Conservation (phyloP, 2,888 invertebrate species). For the Ochropleura plecta region DNA sequence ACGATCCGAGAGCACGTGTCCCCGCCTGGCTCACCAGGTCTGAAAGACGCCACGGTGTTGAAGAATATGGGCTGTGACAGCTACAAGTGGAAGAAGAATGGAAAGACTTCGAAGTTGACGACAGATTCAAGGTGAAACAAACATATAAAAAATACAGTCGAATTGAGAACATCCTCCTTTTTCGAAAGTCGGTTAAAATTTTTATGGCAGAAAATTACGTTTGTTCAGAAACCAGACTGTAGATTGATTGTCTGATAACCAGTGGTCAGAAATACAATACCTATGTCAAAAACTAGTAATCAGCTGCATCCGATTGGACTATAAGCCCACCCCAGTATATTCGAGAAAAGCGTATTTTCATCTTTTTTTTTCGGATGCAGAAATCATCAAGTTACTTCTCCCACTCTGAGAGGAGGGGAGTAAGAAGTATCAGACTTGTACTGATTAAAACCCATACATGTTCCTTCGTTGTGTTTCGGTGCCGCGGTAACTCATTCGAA, state of each 20-base stretch:
- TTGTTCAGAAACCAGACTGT: background rate
- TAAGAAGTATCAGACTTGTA: too few species aligned
- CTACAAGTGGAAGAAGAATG: conserved; percentile 85
- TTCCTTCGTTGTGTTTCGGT: too few species aligned
- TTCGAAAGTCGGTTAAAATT: background rate
- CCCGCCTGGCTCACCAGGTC: conserved; percentile 88
- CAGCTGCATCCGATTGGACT: background rate
- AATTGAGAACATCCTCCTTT: too few species aligned
- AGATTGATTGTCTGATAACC: background rate
- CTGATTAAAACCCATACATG: too few species aligned
- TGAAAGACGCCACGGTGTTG: conserved; percentile 84
- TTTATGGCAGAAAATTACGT: too few species aligned
- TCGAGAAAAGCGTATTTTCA: background rate
- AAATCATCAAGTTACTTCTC: too few species aligned
- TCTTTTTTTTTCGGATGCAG: too few species aligned
- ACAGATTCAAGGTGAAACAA: conserved; percentile 77
- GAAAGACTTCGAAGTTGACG: conserved; percentile 77
- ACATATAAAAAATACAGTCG: too few species aligned
- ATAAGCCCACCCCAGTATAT: background rate
- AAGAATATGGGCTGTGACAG: conserved; percentile 82
- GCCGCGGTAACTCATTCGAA: too few species aligned
- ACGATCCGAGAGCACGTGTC: conserved; percentile 91
- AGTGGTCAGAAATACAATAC: background rate
- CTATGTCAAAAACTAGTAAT: background rate
- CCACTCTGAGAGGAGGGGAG: too few species aligned